Base-by-base conservation (phyloP, 2,797 vertebrate genomes). In the Neosilurus mollespiculum region DNA sequence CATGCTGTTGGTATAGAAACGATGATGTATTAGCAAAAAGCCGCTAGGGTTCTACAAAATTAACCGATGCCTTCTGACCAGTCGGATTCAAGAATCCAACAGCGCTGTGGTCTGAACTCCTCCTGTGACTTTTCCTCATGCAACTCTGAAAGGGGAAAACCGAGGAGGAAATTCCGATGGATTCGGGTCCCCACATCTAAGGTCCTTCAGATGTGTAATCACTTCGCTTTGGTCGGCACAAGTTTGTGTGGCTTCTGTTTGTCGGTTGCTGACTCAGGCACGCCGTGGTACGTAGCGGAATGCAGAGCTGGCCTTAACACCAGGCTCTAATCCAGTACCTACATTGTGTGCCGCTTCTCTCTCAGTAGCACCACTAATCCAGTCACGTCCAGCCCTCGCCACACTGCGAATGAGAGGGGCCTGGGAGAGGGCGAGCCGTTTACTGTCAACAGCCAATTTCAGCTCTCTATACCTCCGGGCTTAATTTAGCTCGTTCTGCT, bases 361-460 rank as follows among this genome's bases (percentile, higher is more conserved):
- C 89, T 92, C 90, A 93, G 92, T 91, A 88, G 92, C 90, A 73
- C 87, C 90, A 81, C 89, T 94, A 94, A 95, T 94, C 93, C 93
- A 88, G 88, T 90, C 88, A 87, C 72, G 83, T 86, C 86, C 89
- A 87, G 85, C 89, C 88, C 77, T 83, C 89, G 85, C 81, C 89
- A 88, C 81, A 93, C 91, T 93, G 92, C 91, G 49, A 87, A 92
- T 91, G 49, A 87, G 88, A 84, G 79, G 81, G 87, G 80, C 30
- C 30, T 11, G 3, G 43, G 4, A 90, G 81, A 90, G 90, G 71
- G 81, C 89, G 90, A 22, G 89, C 86, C 89, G 87, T 88, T 84
- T 81, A 53, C 80, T 92, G 92, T 93, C 92, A 93, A 92, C 93
- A 93, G 85, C 93, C 90, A 89, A 67, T 89, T 87, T 87, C 86